These are phyloP conservation scores for Sycophaga agraensis DNA, from an alignment of 1,140 invertebrate species.

Conservation along the genomic window DNA sequence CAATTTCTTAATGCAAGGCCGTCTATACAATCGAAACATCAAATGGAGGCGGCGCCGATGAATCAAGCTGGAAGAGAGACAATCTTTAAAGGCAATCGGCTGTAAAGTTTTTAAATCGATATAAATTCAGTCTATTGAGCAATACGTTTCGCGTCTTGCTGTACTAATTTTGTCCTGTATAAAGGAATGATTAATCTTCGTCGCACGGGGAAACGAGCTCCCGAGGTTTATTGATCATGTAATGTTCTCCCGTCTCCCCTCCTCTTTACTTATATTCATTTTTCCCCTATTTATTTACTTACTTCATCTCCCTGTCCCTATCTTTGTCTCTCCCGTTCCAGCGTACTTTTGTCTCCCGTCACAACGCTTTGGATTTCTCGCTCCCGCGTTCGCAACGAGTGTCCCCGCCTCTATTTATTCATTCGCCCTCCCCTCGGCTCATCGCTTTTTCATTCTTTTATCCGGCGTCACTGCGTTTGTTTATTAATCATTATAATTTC, in stretches of 20 bases:
- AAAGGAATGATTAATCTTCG: conserved; percentile 25
- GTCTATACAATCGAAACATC: no score
- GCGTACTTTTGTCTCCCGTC: neutral
- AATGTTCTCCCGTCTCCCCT: neutral
- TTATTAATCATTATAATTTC: neutral
- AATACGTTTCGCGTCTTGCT: conserved; percentile 13
- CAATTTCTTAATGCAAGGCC: no score
- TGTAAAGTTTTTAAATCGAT: conserved; percentile 21
- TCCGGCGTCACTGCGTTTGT: neutral
- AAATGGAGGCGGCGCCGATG: no score
- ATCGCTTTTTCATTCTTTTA: neutral
- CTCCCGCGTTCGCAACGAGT: neutral
- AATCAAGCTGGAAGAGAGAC: neutral
- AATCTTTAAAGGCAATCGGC: neutral
- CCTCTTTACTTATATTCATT: conserved; percentile 25
- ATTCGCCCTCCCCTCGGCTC: neutral
- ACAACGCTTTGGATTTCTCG: no score
- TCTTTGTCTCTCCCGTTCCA: neutral
- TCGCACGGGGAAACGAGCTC: neutral
- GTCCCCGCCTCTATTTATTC: conserved; percentile 5
- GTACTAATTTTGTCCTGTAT: conserved; percentile 18
- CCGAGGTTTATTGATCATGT: conserved; percentile 27
- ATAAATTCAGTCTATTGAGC: conserved; percentile 13
- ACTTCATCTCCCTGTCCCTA: neutral
- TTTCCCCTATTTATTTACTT: conserved; percentile 30